Percentiles rank a stretch among this genome's conserved stretches.
These are phyloP conservation scores for Melanotaenia boesemani DNA, from an alignment of 2,797 vertebrate genomes.

Conservation along the genomic window DNA sequence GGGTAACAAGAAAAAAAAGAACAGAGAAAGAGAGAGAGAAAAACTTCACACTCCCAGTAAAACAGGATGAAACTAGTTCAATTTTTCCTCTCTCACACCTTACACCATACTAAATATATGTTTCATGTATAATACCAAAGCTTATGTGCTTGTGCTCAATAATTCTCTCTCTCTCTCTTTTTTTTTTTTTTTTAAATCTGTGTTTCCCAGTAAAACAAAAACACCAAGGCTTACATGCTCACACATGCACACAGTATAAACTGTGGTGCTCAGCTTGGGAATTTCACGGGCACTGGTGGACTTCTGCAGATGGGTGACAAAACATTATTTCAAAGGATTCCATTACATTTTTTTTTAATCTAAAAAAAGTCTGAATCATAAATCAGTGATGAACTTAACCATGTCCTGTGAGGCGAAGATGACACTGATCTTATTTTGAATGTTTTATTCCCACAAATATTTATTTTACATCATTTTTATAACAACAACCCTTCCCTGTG, in stretches of 20 bases:
- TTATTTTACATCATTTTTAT: too few relatives aligned
- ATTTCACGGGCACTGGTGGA: constrained; percentile 63
- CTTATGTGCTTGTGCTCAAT: not conserved
- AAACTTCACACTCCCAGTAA: not conserved
- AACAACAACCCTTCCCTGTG: too few relatives aligned
- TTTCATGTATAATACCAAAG: constrained; percentile 20
- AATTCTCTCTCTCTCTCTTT: too few relatives aligned
- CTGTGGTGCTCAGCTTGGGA: constrained; percentile 31
- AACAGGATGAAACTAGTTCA: not conserved
- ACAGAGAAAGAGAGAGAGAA: not conserved
- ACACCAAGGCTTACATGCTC: not conserved
- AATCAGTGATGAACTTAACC: not conserved
- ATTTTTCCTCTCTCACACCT: constrained; percentile 10
- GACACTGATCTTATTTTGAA: too few relatives aligned
- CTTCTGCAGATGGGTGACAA: constrained; percentile 61
- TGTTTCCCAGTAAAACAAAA: constrained; percentile 6
- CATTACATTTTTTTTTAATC: not conserved
- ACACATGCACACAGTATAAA: constrained; percentile 5
- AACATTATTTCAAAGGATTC: not conserved
- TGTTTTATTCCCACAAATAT: too few relatives aligned
- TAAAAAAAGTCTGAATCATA: not conserved
- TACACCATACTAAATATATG: not conserved
- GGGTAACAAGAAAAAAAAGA: not conserved
- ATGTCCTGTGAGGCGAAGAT: not conserved
- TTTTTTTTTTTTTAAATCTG: not conserved